Conservation (phyloP, 2,888 invertebrate genomes). For the Chesias legatella region DNA sequence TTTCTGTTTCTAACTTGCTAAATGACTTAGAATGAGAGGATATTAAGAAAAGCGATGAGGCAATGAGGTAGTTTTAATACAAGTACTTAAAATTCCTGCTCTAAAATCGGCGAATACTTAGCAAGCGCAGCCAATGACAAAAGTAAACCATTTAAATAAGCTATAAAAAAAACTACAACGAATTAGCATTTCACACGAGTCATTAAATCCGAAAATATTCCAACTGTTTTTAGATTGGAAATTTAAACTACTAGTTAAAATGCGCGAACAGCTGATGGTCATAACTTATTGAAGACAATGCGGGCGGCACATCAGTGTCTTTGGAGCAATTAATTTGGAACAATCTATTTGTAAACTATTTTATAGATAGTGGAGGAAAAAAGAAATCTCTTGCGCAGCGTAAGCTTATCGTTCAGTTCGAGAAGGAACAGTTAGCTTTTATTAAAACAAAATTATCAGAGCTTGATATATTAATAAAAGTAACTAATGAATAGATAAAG, state of each 20-base stretch:
- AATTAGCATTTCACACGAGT: conserved; percentile 31
- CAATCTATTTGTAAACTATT: conserved; percentile 37
- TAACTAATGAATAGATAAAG: too few relatives aligned
- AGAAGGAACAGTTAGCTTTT: too few relatives aligned
- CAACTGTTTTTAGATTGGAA: too few relatives aligned
- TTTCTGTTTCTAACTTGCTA: too few relatives aligned
- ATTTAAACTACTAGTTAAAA: conserved; percentile 3
- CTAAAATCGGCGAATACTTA: neutral
- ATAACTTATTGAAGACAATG: conserved; percentile 47
- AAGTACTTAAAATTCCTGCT: neutral
- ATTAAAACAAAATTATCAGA: too few relatives aligned
- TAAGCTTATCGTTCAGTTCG: conserved; percentile 16
- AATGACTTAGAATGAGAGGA: too few relatives aligned
- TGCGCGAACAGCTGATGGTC: conserved; percentile 45
- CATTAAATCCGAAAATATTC: conserved; percentile 25
- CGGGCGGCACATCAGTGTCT: conserved; percentile 39
- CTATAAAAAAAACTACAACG: conserved; percentile 30
- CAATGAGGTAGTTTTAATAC: neutral
- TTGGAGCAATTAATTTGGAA: conserved; percentile 44
- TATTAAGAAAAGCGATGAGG: neutral
- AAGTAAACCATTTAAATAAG: conserved; percentile 17
- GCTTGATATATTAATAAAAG: too few relatives aligned
- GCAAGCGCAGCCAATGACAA: conserved; percentile 6
- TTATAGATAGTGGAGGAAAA: neutral
- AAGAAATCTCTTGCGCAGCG: conserved; percentile 41